These are phyloP conservation scores for Diaperis boleti DNA, from an alignment of 2,888 invertebrate species.

Conservation along the genomic window DNA sequence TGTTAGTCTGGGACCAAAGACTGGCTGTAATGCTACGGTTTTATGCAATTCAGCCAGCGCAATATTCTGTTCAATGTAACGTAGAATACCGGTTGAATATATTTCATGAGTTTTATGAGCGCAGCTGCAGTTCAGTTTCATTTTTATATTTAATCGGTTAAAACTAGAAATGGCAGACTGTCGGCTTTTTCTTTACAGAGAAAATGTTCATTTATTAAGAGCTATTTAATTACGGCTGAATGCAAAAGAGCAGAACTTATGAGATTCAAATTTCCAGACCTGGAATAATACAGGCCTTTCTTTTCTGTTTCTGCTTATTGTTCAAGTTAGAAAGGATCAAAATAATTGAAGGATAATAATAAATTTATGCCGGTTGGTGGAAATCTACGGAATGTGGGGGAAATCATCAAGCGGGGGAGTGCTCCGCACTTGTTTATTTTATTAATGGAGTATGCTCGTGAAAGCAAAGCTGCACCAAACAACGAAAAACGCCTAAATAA, in stretches of 20 bases:
- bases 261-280: too few relatives aligned
- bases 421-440: too few relatives aligned
- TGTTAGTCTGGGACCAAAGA: neutral
- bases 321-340: too few relatives aligned
- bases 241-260: neutral
- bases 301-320: too few relatives aligned
- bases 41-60: neutral
- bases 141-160: slow-evolving; percentile 4
- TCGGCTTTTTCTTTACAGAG: neutral
- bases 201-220: neutral
- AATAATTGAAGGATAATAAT: too few relatives aligned
- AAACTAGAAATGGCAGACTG: neutral
- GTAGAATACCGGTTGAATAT: slow-evolving; percentile 9
- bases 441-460: too few relatives aligned
- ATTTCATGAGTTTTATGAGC: slow-evolving; percentile 14
- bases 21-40: neutral
- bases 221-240: neutral
- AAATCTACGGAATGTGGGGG: neutral
- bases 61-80: slow-evolving; percentile 11
- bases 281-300: too few relatives aligned
- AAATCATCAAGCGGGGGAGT: too few relatives aligned
- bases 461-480: too few relatives aligned
- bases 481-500: too few relatives aligned
- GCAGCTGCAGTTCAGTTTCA: slow-evolving; percentile 10
- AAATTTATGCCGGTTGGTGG: too few relatives aligned